Evolutionary conservation across 1,140 invertebrate species (phyloP), one percentile per base, ranked within the genome.

Genomic region (Camponotus floridanus): DNA sequence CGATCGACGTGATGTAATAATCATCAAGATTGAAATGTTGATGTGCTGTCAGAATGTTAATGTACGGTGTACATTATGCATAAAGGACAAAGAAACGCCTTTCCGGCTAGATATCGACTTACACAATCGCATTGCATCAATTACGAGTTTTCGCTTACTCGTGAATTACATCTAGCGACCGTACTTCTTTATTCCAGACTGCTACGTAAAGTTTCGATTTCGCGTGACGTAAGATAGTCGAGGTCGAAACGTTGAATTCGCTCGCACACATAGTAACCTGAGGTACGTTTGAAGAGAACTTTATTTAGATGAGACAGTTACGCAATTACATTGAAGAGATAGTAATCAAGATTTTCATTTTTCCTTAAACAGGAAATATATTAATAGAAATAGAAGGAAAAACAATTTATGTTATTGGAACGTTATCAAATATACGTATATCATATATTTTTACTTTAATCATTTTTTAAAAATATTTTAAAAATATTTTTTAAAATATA

Each of bases 201-300:
- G 36, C 79, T 62, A 73, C 67, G 48, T 81, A 73, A 81, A 83
- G 79, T 83, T 83, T 83, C 79, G 55, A 83, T 83, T 26, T 83
- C 39, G 18, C n/a, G 13, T 83, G 79, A 83, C 79, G 79, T 83
- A 61, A 26, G 39, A 33, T 74, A 61, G 68, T 83, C 79, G 79
- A 83, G 79, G 79, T 83, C 79, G n/a, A 73, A 81, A 26, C 36
- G 57, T 59, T 57, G 68, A 83, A 73, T 83, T 26, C 15, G 39
- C 26, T 59, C 55, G 18, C 68, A 13, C 11, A 61, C n/a, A 15
- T 55, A 26, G 26, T 21, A 18, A 36, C 13, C 8, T 13, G 64
- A 51, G 15, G 5, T 65, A 26, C 31, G 26, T 65, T 1, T 33
- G 5, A 15, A 13, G 9, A 26, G 64, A 68, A 36, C 48, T 31